Conservation (phyloP, 2,113 vertebrate genomes). For the Thamnaconus septentrionalis region DNA sequence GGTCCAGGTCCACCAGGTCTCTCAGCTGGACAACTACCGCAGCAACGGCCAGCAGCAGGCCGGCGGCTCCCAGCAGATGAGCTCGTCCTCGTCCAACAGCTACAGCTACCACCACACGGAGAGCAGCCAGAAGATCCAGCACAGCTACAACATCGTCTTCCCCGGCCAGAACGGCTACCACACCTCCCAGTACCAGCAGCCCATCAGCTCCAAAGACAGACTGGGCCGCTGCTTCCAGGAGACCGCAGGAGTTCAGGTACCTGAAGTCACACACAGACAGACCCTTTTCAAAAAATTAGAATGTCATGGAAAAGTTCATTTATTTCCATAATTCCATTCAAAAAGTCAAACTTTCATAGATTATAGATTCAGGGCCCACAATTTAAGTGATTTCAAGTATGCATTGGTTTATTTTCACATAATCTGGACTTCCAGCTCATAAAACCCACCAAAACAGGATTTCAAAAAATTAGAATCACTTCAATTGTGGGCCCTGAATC, state of each 20-base stretch:
- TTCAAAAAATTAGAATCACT: too few species aligned
- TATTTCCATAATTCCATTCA: too few species aligned
- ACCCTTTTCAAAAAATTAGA: too few species aligned
- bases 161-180: constrained; percentile 84
- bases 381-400: too few species aligned
- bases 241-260: constrained; percentile 89
- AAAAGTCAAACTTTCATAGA: too few species aligned
- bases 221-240: constrained; percentile 98
- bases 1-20: constrained; percentile 97
- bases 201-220: constrained; percentile 86
- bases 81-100: constrained; percentile 73
- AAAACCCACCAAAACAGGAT: too few species aligned
- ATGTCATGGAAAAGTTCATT: too few species aligned
- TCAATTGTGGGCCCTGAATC: too few species aligned
- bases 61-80: constrained; percentile 68
- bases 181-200: constrained; percentile 82
- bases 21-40: constrained; percentile 83
- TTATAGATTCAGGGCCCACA: too few species aligned
- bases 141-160: constrained; percentile 82
- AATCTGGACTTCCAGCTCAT: too few species aligned
- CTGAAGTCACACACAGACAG: background rate
- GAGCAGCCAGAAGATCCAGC: constrained; percentile 83
- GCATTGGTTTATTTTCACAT: too few species aligned
- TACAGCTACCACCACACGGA: constrained; percentile 83
- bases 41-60: constrained; percentile 81